Evolutionary conservation across 2,113 vertebrate genomes (phyloP), one percentile per base, ranked within the genome.

Genomic region (Boulengeromyrus knoepffleri): DNA sequence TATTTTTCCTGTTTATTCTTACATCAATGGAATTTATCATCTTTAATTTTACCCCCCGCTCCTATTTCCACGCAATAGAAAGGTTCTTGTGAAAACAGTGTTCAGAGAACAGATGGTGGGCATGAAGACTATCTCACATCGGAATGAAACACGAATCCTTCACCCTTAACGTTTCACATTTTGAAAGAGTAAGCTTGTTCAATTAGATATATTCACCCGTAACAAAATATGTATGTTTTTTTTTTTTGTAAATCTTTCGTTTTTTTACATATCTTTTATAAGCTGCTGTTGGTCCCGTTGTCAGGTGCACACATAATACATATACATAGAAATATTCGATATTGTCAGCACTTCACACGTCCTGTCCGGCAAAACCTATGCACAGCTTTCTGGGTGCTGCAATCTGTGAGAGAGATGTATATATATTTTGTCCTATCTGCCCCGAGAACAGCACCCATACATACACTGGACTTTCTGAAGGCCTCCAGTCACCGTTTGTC

Each of bases 1-100:
- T 90, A 93, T 94, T 92, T 89, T 92, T 91, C 93, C 85, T 87
- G 49, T 56, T 53, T 88, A 70, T 92, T 93, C 92, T 80, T 42
- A 19, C 74, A 80, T 80, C 36, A 80, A 3, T 80, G 74, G 74
- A 42, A 80, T 80, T 80, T 80, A 80, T 80, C 74, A 80, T 47
- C 31, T 90, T 89, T 90, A 39, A 42, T 70, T 83, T 88, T 88
- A 90, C 24, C 89, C 24, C n/a, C 52, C 85, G 66, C 91, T 90
- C 90, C 39, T 77, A 89, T 84, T 91, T 90, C 39, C 90, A 70
- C 46, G 70, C 21, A 90, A 90, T 90, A 70, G 88, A 89, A 87
- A 80, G 36, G 85, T 66, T 90, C 90, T 92, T 88, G 89, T 47
- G 87, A 91, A 77, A 56, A 90, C 90, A 93, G 92, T 45, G 89